A percentile compares a stretch with the other conserved stretches of the same genome.
These are phyloP conservation scores for Alces alces DNA, from an alignment of 2,113 vertebrate genomes.

Conservation along the genomic window DNA sequence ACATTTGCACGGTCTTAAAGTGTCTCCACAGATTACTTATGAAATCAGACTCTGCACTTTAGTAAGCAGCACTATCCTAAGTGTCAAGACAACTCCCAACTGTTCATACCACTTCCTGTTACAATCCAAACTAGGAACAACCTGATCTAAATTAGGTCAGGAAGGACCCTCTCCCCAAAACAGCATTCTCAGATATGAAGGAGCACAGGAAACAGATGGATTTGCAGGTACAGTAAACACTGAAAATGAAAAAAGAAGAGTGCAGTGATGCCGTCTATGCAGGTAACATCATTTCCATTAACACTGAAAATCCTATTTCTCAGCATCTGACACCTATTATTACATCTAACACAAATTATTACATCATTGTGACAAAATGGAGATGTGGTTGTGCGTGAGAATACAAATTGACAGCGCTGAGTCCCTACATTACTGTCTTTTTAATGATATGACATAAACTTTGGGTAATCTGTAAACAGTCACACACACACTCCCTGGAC, in stretches of 20 bases:
- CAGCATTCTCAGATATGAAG: neutral
- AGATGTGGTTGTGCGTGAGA: neutral
- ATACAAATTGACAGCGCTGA: accelerated
- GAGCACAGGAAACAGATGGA: neutral
- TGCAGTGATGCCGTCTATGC: neutral
- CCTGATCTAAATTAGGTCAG: neutral
- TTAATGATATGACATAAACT: neutral
- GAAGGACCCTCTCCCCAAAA: neutral
- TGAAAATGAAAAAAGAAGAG: neutral
- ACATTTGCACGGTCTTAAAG: neutral
- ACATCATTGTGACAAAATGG: neutral
- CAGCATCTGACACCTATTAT: neutral
- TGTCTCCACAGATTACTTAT: neutral
- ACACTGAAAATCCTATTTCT: neutral
- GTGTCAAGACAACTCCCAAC: neutral
- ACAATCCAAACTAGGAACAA: neutral
- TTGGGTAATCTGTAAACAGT: neutral
- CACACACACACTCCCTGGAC: neutral
- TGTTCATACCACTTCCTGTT: neutral
- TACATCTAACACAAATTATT: neutral
- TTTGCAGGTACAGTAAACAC: neutral
- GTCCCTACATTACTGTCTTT: neutral
- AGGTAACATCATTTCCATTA: neutral
- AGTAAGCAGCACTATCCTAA: neutral
- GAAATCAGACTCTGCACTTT: neutral